phyloP scores from a whole-genome alignment of 2,113 vertebrate genomes.

The Megaceryle maxima region DNA sequence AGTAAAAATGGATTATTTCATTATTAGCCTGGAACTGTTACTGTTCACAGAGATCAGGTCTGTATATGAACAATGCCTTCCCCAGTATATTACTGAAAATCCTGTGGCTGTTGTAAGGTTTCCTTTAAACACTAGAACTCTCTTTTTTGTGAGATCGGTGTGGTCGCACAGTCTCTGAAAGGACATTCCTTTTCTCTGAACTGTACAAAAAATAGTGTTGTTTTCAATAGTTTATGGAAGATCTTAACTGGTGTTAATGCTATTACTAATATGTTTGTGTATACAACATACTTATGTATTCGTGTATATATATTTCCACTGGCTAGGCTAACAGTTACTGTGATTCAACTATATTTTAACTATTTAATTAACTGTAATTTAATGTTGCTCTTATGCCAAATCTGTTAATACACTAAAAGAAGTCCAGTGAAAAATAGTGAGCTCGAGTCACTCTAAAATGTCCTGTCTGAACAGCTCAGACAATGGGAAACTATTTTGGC shows the following conservation, averaged over 20 bases:
- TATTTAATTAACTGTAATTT: neutral
- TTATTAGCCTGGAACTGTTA: conserved; percentile 73
- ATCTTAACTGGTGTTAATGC: neutral
- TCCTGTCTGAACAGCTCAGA: neutral
- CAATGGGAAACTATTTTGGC: neutral
- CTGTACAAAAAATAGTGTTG: neutral
- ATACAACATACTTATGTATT: neutral
- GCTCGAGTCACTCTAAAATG: neutral
- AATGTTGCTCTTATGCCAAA: neutral
- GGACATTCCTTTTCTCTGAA: neutral
- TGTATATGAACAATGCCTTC: conserved; percentile 59
- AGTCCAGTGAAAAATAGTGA: neutral
- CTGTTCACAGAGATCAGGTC: conserved; percentile 70
- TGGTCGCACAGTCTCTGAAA: neutral
- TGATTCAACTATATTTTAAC: neutral
- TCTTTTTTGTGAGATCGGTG: neutral
- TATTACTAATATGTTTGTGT: neutral
- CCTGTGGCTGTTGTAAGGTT: conserved; percentile 34
- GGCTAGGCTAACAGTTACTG: neutral
- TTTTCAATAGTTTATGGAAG: neutral
- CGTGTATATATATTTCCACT: neutral
- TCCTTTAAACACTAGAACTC: conserved; percentile 52
- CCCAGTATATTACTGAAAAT: conserved; percentile 54
- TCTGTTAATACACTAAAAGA: neutral
- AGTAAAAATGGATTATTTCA: conserved; percentile 82